Evolutionary conservation across 2,888 invertebrate genomes (phyloP).

Genomic region (Melitaea athalia): DNA sequence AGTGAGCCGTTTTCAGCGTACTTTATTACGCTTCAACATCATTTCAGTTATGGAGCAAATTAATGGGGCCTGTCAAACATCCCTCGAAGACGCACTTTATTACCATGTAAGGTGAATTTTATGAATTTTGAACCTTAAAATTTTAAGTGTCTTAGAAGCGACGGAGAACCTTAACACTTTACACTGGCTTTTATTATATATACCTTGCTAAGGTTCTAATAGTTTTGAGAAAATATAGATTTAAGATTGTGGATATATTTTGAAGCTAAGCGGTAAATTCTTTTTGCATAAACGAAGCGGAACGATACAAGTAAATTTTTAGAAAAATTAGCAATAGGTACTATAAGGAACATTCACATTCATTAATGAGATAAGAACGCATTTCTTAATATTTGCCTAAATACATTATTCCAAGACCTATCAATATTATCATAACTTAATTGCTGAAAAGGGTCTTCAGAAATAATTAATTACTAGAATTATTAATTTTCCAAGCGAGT

Average conservation of each 20-base stretch:
- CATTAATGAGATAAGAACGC: background rate
- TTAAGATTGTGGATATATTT: too few relatives aligned
- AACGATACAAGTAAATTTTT: too few relatives aligned
- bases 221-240: too few relatives aligned
- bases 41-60: slow-evolving; percentile 19
- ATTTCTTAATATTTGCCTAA: background rate
- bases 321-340: too few relatives aligned
- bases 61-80: slow-evolving; percentile 23
- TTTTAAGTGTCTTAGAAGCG: slow-evolving; percentile 6
- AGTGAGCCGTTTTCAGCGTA: background rate
- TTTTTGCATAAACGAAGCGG: too few relatives aligned
- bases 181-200: background rate
- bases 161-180: background rate
- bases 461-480: slow-evolving; percentile 57
- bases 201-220: too few relatives aligned
- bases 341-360: too few relatives aligned
- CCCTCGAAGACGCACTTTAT: slow-evolving; percentile 15
- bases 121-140: slow-evolving; percentile 12
- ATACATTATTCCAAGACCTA: slow-evolving; percentile 1
- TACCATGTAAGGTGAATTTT: slow-evolving; percentile 15
- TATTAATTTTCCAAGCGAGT: slow-evolving; percentile 56
- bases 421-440: slow-evolving; percentile 33
- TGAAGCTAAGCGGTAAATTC: too few relatives aligned
- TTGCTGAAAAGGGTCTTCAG: slow-evolving; percentile 42
- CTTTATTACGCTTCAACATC: slow-evolving; percentile 13